phyloP scores from a whole-genome alignment of 2,797 vertebrate species.

The Vultur gryphus region DNA sequence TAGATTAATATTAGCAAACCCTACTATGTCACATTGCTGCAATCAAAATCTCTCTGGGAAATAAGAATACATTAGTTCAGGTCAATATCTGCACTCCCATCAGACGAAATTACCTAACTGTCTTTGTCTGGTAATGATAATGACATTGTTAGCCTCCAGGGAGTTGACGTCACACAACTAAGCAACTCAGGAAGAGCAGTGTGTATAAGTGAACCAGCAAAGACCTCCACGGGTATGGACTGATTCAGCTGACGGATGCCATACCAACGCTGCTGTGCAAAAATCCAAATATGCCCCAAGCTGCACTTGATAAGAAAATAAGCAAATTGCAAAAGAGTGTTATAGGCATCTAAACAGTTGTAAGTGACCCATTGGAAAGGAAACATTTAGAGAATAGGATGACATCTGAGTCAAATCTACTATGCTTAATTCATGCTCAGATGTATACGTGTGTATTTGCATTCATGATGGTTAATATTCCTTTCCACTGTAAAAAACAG shows the following conservation, averaged over 20 bases:
- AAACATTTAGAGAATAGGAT: background rate
- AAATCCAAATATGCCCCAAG: background rate
- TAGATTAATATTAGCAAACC: constrained; percentile 38
- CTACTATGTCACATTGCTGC: constrained; percentile 39
- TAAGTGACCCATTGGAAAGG: background rate
- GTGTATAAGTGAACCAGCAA: background rate
- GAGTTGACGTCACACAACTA: constrained; percentile 26
- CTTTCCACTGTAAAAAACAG: background rate
- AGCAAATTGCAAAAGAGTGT: background rate
- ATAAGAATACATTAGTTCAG: constrained; percentile 63
- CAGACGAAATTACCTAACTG: constrained; percentile 54
- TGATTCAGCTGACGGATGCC: background rate
- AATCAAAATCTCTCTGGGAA: constrained; percentile 50
- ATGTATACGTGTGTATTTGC: background rate
- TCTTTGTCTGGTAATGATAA: constrained; percentile 60
- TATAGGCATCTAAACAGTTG: background rate
- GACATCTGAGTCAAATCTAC: background rate
- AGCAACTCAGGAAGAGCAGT: background rate
- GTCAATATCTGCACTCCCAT: constrained; percentile 61
- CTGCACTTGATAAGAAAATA: background rate
- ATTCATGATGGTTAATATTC: background rate
- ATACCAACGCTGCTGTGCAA: background rate
- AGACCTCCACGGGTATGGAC: background rate
- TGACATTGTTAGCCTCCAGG: constrained; percentile 59
- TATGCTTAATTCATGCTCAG: background rate